Conservation (phyloP, 2,797 vertebrate species). For the Hyperoplus immaculatus region DNA sequence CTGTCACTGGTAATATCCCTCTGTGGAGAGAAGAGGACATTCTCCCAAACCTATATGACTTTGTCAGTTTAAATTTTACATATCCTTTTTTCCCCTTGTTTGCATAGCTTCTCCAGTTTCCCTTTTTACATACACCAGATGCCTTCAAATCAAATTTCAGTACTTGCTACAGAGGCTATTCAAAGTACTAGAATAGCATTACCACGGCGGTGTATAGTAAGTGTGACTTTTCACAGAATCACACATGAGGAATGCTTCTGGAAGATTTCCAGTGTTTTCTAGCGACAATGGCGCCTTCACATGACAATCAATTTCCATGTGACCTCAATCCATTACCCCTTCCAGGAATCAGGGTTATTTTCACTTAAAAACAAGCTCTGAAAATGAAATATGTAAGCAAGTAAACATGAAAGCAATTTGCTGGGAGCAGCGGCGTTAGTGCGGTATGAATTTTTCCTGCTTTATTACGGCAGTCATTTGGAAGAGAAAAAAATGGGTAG, state of each 20-base stretch:
- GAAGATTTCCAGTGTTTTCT: conserved; percentile 47
- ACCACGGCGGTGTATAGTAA: conserved; percentile 30
- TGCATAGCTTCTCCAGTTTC: conserved; percentile 3
- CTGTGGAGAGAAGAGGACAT: conserved; percentile 52
- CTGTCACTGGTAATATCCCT: conserved; percentile 70
- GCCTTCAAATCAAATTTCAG: conserved; percentile 59
- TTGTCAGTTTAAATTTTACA: conserved; percentile 76
- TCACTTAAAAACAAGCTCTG: conserved; percentile 66
- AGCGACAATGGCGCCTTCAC: conserved; percentile 47
- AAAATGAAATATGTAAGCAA: conserved; percentile 71
- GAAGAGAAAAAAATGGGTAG: conserved; percentile 50
- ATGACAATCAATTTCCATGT: conserved; percentile 65
- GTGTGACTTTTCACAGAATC: conserved; percentile 52
- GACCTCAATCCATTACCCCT: conserved; percentile 63
- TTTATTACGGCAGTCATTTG: conserved; percentile 77
- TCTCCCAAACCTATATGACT: conserved; percentile 66
- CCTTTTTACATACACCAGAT: conserved; percentile 59
- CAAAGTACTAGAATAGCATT: conserved; percentile 24
- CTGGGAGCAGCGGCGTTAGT: conserved; percentile 49
- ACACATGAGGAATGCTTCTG: conserved; percentile 56
- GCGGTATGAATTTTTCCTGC: conserved; percentile 68
- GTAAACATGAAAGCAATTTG: conserved; percentile 75
- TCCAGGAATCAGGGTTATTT: conserved; percentile 69
- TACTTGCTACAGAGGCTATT: conserved; percentile 41
- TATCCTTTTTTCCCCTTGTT: conserved; percentile 40